Evolutionary conservation across 2,113 vertebrate genomes (phyloP).

Genomic region (Anarhynchus alexandrinus): DNA sequence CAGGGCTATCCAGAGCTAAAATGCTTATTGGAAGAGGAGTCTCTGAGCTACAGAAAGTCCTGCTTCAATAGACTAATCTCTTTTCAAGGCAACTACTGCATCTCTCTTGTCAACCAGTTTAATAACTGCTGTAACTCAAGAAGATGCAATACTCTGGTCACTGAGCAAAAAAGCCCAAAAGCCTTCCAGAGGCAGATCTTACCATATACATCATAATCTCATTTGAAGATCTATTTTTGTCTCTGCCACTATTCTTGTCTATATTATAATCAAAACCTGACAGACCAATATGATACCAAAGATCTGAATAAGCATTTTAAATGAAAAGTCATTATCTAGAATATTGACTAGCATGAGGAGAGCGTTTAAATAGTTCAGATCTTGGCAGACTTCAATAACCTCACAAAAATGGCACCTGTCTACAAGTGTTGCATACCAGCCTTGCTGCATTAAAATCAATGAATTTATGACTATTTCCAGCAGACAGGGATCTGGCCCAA

Average conservation of each 20-base stretch:
- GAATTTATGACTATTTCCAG: background rate
- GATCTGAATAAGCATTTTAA: background rate
- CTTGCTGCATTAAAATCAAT: background rate
- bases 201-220: background rate
- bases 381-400: background rate
- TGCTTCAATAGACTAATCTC: slow-evolving; percentile 52
- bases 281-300: background rate
- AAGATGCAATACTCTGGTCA: slow-evolving; percentile 13
- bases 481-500: background rate
- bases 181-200: background rate
- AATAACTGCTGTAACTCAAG: slow-evolving; percentile 59
- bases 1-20: slow-evolving; percentile 34
- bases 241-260: background rate
- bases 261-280: background rate
- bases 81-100: slow-evolving; percentile 51
- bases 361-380: background rate
- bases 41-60: slow-evolving; percentile 30
- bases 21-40: slow-evolving; percentile 27
- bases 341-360: background rate
- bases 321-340: background rate
- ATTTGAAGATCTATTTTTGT: background rate
- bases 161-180: background rate
- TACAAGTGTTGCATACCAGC: too few relatives aligned
- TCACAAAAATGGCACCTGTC: background rate
- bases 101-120: slow-evolving; percentile 49